phyloP scores from a whole-genome alignment of 2,113 vertebrate genomes.

The Alosa alosa region DNA sequence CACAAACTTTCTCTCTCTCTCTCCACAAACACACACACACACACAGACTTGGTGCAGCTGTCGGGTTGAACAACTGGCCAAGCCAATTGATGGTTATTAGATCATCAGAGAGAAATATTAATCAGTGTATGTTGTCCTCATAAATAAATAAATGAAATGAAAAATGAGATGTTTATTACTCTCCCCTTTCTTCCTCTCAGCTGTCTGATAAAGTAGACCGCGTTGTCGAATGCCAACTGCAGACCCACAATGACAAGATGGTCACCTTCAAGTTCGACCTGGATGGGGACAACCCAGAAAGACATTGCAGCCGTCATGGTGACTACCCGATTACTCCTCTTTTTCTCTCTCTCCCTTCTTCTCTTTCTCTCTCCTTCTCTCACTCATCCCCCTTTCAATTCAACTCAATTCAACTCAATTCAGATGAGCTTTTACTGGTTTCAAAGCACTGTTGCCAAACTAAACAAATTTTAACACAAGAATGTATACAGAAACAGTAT shows the following conservation, averaged over 20 bases:
- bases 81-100: no score
- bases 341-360: not conserved
- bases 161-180: not conserved
- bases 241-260: slow-evolving; percentile 99
- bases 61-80: no score
- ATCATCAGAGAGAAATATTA: no score
- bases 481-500: no score
- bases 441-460: no score
- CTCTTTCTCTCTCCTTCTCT: not conserved
- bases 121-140: no score
- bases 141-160: no score
- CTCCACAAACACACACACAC: slow-evolving; percentile 17
- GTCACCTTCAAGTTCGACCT: slow-evolving; percentile 98
- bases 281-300: slow-evolving; percentile 94
- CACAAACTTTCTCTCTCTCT: not conserved
- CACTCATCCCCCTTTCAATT: not conserved
- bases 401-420: no score
- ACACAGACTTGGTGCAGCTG: no score
- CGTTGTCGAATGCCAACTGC: slow-evolving; percentile 96
- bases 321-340: not conserved
- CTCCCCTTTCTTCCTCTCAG: slow-evolving; percentile 61
- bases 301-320: slow-evolving; percentile 96
- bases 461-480: no score
- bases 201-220: slow-evolving; percentile 92
- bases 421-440: no score